Conservation (phyloP, 2,113 vertebrate species). For the Antigone vipio region DNA sequence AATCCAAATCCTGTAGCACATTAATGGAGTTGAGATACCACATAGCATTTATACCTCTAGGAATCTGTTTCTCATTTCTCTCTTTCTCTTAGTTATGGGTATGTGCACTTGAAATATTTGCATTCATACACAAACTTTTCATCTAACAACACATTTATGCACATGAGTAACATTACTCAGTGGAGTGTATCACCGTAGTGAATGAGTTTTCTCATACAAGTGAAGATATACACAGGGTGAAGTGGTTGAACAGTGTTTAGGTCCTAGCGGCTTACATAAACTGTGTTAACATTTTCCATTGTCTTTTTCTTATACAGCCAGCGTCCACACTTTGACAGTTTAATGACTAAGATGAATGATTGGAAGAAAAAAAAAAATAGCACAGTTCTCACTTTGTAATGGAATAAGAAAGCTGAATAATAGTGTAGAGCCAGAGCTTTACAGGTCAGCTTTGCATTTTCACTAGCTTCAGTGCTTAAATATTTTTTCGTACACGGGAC, state of each 20-base stretch:
- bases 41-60: not conserved
- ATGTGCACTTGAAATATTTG: not conserved
- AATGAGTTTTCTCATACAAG: not conserved
- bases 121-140: not conserved
- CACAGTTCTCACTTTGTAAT: not conserved
- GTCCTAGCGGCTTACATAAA: not conserved
- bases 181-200: not conserved
- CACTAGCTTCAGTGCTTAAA: not conserved
- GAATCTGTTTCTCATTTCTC: not conserved
- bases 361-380: not conserved
- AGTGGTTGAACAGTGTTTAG: not conserved
- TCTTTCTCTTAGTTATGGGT: not conserved
- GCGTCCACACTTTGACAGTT: not conserved
- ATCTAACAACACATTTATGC: not conserved
- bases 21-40: not conserved
- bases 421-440: not conserved
- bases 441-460: not conserved
- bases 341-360: conserved; percentile 11
- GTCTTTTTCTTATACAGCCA: not conserved
- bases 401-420: conserved; percentile 1
- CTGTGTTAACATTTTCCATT: not conserved
- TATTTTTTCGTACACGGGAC: not conserved
- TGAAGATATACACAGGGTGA: not conserved
- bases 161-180: not conserved
- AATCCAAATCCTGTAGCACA: not conserved